phyloP scores from a whole-genome alignment of 1,140 invertebrate species.

The Megalonaias nervosa region DNA sequence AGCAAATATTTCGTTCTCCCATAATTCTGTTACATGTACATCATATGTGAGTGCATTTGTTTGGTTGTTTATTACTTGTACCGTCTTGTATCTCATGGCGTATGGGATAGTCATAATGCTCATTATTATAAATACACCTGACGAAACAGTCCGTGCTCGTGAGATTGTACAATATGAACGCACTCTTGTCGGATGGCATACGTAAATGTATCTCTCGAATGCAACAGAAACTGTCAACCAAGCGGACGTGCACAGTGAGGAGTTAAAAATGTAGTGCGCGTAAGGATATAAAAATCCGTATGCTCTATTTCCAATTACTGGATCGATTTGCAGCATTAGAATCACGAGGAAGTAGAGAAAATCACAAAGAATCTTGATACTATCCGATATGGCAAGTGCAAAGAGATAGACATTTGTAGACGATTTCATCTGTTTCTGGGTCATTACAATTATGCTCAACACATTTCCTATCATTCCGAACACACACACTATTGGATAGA shows the following conservation, averaged over 20 bases:
- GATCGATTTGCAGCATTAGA: slow-evolving; percentile 65
- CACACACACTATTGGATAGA: slow-evolving; percentile 80
- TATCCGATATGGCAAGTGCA: slow-evolving; percentile 82
- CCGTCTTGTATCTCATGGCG: slow-evolving; percentile 60
- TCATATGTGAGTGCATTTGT: slow-evolving; percentile 36
- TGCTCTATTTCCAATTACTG: slow-evolving; percentile 51
- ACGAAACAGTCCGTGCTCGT: slow-evolving; percentile 50
- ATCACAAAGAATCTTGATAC: slow-evolving; percentile 81
- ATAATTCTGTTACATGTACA: slow-evolving; percentile 56
- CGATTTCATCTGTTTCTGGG: slow-evolving; percentile 80
- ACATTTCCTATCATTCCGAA: slow-evolving; percentile 83
- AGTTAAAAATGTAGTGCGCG: slow-evolving; percentile 68
- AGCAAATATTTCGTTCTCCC: slow-evolving; percentile 75
- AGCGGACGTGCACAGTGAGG: slow-evolving; percentile 76
- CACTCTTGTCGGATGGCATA: slow-evolving; percentile 91
- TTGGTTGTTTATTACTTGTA: slow-evolving; percentile 40
- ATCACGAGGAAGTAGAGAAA: slow-evolving; percentile 80
- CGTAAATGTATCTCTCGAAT: slow-evolving; percentile 94
- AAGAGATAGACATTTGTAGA: slow-evolving; percentile 84
- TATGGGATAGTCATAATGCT: slow-evolving; percentile 62
- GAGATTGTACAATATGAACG: slow-evolving; percentile 85
- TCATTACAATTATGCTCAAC: slow-evolving; percentile 82
- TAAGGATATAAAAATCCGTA: slow-evolving; percentile 65
- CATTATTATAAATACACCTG: slow-evolving; percentile 60
- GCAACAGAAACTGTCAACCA: slow-evolving; percentile 96